Conservation (phyloP, 2,888 invertebrate species). For the Acanthococcus lagerstroemiae region DNA sequence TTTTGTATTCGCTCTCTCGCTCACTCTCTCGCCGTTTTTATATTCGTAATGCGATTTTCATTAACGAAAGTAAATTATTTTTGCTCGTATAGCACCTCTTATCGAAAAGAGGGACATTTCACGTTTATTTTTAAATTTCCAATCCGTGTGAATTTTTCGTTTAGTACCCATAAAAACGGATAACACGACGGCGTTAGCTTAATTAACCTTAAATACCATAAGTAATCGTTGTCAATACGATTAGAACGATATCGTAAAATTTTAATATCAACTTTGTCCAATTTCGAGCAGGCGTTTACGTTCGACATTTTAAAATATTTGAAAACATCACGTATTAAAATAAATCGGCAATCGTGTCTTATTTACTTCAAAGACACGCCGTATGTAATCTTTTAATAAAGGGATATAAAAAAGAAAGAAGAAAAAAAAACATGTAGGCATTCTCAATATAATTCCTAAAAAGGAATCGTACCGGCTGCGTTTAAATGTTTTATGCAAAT, state of each 20-base stretch:
- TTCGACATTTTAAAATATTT: too few relatives aligned
- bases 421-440: neutral
- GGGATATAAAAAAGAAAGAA: neutral
- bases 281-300: too few relatives aligned
- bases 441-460: conserved; percentile 12
- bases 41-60: too few relatives aligned
- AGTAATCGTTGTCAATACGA: conserved; percentile 2
- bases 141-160: conserved; percentile 7
- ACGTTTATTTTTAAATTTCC: neutral
- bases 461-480: conserved; percentile 16
- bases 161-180: neutral
- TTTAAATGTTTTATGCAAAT: conserved; percentile 23
- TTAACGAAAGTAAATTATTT: too few relatives aligned
- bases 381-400: conserved; percentile 6
- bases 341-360: neutral
- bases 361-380: neutral
- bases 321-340: too few relatives aligned
- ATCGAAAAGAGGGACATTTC: too few relatives aligned
- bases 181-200: neutral
- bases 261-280: neutral
- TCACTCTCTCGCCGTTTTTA: too few relatives aligned
- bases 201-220: conserved; percentile 1
- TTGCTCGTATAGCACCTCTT: too few relatives aligned
- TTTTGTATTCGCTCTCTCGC: neutral
- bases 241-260: conserved; percentile 9